Conservation (phyloP, 1,140 invertebrate genomes). For the Musca vetustissima region DNA sequence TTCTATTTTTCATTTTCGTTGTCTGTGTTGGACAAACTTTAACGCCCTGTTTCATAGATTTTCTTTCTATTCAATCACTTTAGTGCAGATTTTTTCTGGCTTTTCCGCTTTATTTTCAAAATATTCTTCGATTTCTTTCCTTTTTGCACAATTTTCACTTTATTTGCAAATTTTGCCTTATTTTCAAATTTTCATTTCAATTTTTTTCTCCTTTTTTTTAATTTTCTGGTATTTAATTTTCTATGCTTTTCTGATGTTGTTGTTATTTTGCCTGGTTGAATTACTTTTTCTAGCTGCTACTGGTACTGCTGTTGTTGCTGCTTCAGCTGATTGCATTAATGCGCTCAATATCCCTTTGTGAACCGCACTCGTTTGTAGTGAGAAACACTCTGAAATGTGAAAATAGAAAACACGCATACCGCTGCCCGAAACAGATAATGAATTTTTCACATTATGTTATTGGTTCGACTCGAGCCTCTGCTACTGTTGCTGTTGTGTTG, state of each 20-base stretch:
- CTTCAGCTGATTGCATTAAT: constrained; percentile 1
- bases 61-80: neutral
- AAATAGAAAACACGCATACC: neutral
- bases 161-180: no score
- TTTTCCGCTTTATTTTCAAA: no score
- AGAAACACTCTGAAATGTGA: constrained; percentile 19
- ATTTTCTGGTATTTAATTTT: neutral
- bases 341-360: constrained; percentile 14
- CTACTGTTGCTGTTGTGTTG: neutral
- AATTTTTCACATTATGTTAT: neutral
- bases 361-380: constrained; percentile 24
- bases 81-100: no score
- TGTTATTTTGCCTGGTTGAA: neutral
- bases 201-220: constrained; percentile 1
- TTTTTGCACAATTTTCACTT: no score
- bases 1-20: no score
- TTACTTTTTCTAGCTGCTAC: neutral
- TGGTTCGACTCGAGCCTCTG: neutral
- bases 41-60: neutral
- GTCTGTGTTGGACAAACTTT: neutral
- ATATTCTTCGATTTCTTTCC: no score
- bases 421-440: neutral
- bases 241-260: neutral
- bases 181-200: neutral
- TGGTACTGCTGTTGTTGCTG: neutral